phyloP scores from a whole-genome alignment of 2,113 vertebrate species.

The Misgurnus mizolepis region DNA sequence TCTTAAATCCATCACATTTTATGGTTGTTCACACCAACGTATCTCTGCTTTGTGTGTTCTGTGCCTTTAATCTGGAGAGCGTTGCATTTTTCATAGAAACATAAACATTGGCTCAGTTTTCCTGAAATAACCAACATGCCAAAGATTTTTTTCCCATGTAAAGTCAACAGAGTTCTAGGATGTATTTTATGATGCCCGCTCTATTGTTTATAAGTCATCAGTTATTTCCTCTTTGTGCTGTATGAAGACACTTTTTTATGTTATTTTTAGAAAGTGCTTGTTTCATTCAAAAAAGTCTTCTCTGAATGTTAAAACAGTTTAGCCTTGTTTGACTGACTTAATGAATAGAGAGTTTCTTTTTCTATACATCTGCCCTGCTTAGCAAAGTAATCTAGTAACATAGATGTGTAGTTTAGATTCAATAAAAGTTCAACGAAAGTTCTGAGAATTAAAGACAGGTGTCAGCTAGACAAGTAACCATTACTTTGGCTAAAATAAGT shows the following conservation, averaged over 20 bases:
- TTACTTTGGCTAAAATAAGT: too few species aligned
- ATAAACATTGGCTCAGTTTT: conserved; percentile 55
- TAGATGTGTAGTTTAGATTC: not conserved
- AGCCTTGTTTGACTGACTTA: conserved; percentile 11
- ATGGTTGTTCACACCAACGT: conserved; percentile 34
- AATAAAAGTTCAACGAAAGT: too few species aligned
- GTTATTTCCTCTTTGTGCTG: conserved; percentile 4
- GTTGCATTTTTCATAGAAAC: conserved; percentile 63
- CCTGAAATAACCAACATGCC: conserved; percentile 56
- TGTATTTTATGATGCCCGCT: conserved; percentile 11
- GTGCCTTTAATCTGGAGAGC: conserved; percentile 55
- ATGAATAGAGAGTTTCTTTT: too few species aligned
- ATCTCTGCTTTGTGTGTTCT: conserved; percentile 45
- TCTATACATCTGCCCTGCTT: not conserved
- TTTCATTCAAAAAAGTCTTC: not conserved
- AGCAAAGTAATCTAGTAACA: not conserved
- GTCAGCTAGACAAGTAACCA: too few species aligned
- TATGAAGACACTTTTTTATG: not conserved
- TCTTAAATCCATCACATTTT: conserved; percentile 11
- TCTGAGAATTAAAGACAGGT: too few species aligned
- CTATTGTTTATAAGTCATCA: conserved; percentile 5
- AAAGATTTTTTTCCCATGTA: conserved; percentile 58
- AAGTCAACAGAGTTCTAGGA: conserved; percentile 38
- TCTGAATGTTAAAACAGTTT: not conserved
- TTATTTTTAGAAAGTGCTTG: not conserved